Percentiles rank a stretch among this genome's conserved stretches.
Conservation (phyloP, 1,140 invertebrate genomes). For the Coelopa frigida region DNA sequence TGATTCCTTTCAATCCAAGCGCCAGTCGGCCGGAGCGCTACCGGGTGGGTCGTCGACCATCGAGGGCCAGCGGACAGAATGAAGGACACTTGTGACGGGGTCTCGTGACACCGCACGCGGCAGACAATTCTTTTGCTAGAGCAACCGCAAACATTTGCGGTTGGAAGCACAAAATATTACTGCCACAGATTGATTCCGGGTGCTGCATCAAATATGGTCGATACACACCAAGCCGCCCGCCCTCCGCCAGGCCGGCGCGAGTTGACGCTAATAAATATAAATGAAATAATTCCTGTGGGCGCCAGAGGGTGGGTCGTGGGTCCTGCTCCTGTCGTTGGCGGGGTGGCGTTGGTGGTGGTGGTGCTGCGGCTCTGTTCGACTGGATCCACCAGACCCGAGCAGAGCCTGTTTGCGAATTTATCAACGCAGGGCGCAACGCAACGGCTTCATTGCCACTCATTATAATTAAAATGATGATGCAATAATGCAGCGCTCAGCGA, state of each 20-base stretch:
- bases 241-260: conserved; percentile 14
- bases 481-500: no score
- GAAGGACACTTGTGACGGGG: neutral
- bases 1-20: conserved; percentile 30
- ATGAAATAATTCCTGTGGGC: conserved; percentile 4
- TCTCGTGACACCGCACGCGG: no score
- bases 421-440: no score
- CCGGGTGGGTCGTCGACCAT: neutral
- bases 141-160: conserved; percentile 39
- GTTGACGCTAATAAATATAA: conserved; percentile 1
- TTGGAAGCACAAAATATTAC: conserved; percentile 39
- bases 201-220: conserved; percentile 8
- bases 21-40: neutral
- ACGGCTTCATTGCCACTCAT: no score
- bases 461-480: no score
- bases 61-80: neutral
- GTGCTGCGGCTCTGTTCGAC: no score
- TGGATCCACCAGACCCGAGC: no score
- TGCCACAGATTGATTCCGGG: conserved; percentile 40
- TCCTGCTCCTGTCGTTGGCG: no score
- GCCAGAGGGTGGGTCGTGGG: no score
- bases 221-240: conserved; percentile 13
- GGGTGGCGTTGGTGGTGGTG: no score
- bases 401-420: no score
- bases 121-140: conserved; percentile 13